These are phyloP conservation scores for Ctenopoma kingsleyae DNA, from an alignment of 2,797 vertebrate genomes.

Conservation along the genomic window DNA sequence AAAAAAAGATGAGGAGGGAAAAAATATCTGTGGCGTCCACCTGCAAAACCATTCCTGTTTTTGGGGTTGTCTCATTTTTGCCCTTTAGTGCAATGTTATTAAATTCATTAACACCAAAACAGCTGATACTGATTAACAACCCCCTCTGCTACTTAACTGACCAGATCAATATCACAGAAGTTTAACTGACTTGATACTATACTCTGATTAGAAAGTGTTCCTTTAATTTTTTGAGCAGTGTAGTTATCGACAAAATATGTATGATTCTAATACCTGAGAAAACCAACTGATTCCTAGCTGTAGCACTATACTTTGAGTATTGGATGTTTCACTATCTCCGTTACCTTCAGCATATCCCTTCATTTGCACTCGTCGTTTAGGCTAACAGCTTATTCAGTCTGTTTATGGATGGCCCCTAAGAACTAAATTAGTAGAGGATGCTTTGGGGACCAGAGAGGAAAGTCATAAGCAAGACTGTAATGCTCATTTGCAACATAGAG, in stretches of 20 bases:
- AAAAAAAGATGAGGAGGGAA: too few species aligned
- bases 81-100: too few species aligned
- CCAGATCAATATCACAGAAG: too few species aligned
- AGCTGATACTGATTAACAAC: too few species aligned
- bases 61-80: too few species aligned
- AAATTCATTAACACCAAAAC: too few species aligned
- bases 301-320: slow-evolving; percentile 56
- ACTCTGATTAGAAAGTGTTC: too few species aligned
- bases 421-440: slow-evolving; percentile 86
- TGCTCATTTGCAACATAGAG: slow-evolving; percentile 80
- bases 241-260: slow-evolving; percentile 4
- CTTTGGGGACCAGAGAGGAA: slow-evolving; percentile 80
- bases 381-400: slow-evolving; percentile 83
- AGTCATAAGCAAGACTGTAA: slow-evolving; percentile 83
- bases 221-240: too few species aligned
- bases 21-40: too few species aligned
- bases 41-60: too few species aligned
- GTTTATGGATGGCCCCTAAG: slow-evolving; percentile 84
- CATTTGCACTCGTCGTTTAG: slow-evolving; percentile 79
- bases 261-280: slow-evolving; percentile 37
- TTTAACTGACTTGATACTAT: too few species aligned
- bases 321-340: slow-evolving; percentile 64
- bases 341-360: slow-evolving; percentile 79
- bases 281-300: slow-evolving; percentile 30
- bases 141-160: too few species aligned